Evolutionary conservation across 1,140 invertebrate species (phyloP).

Genomic region (Drosophila sproati): DNA sequence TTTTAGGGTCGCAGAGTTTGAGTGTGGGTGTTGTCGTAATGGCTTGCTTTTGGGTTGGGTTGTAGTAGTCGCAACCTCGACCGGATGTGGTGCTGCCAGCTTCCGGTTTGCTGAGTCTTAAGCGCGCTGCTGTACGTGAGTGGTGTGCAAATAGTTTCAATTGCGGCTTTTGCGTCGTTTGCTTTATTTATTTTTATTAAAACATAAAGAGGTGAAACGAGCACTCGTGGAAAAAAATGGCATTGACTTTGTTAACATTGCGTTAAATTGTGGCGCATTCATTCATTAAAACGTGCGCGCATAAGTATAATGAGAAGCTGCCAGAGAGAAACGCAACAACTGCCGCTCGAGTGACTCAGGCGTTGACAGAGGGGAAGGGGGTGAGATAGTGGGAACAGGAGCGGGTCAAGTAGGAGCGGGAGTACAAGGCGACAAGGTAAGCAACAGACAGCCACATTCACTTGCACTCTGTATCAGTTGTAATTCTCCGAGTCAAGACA

Average conservation of each 20-base stretch:
- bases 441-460: conserved; percentile 30
- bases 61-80: conserved; percentile 21
- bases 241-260: conserved; percentile 80
- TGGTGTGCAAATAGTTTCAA: conserved; percentile 83
- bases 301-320: conserved; percentile 48
- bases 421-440: background rate
- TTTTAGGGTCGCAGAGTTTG: conserved; percentile 65
- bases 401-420: conserved; percentile 1
- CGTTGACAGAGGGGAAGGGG: too few relatives aligned
- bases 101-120: conserved; percentile 79
- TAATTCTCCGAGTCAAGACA: conserved; percentile 47
- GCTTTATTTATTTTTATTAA: conserved; percentile 84
- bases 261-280: conserved; percentile 77
- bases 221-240: conserved; percentile 60
- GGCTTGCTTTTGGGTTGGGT: conserved; percentile 5
- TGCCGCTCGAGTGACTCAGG: background rate
- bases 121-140: conserved; percentile 70
- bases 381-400: background rate
- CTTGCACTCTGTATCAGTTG: conserved; percentile 73
- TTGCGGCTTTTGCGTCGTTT: conserved; percentile 79
- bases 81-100: conserved; percentile 77
- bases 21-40: conserved; percentile 5
- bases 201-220: conserved; percentile 72
- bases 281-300: conserved; percentile 67
- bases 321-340: conserved; percentile 15